Base-by-base conservation (phyloP, 1,140 invertebrate species). In the Drosophila pseudoobscura region DNA sequence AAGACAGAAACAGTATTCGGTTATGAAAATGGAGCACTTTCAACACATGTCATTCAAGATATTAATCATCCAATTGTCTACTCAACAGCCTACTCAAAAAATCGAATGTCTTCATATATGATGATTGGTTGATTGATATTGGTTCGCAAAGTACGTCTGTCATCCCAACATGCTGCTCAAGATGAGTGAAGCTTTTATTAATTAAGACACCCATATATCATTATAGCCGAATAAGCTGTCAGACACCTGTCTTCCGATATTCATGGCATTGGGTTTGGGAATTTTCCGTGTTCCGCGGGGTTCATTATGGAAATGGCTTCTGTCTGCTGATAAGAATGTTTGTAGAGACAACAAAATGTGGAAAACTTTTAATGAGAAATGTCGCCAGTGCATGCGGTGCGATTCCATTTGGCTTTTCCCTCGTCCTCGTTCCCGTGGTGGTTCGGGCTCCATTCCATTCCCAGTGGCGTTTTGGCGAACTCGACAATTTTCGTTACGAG, bases 401-500 rank as follows among this genome's bases (percentile, higher is more conserved):
- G 74, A 35, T 64, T 64, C 74, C 69, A 80, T 75, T 78, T 69
- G 60, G 35, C 35, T 39, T 11, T 13, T 13, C 35, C 58, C 55
- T 45, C 15, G 43, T 35, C 35, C 57, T 9, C 4, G 8, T 56
- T 3, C 24, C 35, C 35, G 44, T 71, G 53, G 8, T 29, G 55
- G 31, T 53, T 57, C 43, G 39, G 43, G 13, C 7, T 52, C 31
- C 31, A 41, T 75, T 53, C 75, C 83, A 88, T 60, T 58, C 57
- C 75, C 83, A 88, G 60, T 58, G 75, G 78, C 75, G 70, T 73
- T 73, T 77, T 57, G 63, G 68, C 68, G 26, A 85, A 85, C 77
- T 85, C 77, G 82, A 85, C 82, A 85, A 85, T 85, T 85, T 85
- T 77, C 73, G 80, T 85, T 85, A 85, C 82, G 82, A 88, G 78